phyloP scores from a whole-genome alignment of 2,888 invertebrate species.

The Apamea anceps region DNA sequence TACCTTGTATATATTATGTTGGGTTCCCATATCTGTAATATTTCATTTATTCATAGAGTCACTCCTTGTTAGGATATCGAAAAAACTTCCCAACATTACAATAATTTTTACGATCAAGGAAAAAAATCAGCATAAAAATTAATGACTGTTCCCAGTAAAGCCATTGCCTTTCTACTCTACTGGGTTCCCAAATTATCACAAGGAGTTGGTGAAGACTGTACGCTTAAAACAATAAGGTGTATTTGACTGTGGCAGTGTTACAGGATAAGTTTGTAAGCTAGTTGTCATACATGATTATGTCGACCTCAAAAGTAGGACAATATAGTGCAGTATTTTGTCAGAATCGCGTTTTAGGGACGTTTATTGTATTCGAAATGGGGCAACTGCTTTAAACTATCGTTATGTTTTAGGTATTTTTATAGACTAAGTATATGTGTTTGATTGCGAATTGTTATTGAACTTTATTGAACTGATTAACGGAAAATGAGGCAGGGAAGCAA shows the following conservation, averaged over 20 bases:
- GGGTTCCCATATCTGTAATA: not conserved
- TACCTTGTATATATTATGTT: no score
- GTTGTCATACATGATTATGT: constrained; percentile 59
- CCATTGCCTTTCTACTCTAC: constrained; percentile 30
- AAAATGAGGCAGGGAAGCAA: not conserved
- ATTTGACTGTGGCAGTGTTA: not conserved
- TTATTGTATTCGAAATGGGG: constrained; percentile 30
- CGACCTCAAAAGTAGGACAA: constrained; percentile 60
- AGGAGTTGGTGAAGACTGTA: not conserved
- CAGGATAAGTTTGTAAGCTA: constrained; percentile 35
- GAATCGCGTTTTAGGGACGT: constrained; percentile 38
- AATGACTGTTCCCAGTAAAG: constrained; percentile 45
- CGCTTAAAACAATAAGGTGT: fast-evolving
- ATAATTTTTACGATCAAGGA: constrained; percentile 56
- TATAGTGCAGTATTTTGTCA: constrained; percentile 66
- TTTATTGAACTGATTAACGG: not conserved
- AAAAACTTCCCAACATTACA: constrained; percentile 35
- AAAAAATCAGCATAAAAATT: constrained; percentile 55
- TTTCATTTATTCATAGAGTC: not conserved
- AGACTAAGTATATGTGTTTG: not conserved
- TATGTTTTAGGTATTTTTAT: constrained; percentile 2
- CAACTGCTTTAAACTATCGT: constrained; percentile 29
- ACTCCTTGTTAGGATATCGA: constrained; percentile 35
- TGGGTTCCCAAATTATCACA: constrained; percentile 11
- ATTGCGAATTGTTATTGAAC: not conserved